Evolutionary conservation across 2,113 vertebrate species (phyloP), one percentile per base, ranked within the genome.

Genomic region (Numenius arquata): DNA sequence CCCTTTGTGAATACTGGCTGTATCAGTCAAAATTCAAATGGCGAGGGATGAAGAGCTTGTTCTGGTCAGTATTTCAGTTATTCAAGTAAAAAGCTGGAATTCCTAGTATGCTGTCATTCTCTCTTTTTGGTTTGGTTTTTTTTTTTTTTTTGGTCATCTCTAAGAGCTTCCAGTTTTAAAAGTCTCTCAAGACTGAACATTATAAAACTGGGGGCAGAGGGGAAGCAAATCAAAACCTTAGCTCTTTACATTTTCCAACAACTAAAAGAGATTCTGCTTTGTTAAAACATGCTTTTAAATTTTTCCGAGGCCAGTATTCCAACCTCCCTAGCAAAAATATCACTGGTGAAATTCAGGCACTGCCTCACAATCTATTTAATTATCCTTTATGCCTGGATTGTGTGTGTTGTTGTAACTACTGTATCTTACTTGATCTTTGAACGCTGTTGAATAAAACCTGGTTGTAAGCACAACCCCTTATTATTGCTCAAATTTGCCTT

Each of bases 251-350:
- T 89, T 93, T 80, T 66, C 77, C 84, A 93, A 38, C 45, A 88
- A 76, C 34, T 38, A 58, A 66, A 62, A 55, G 71, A 92, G 81
- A 85, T 66, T 81, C 50, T 84, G 41, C 70, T 92, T 81, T 93
- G 73, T 94, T 95, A 85, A 94, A 94, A 93, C 30, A 85, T 21
- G 72, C 78, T 93, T 94, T 72, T 74, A 86, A 75, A 89, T 92
- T 79, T 47, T 68, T 95, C 75, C 2, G 1, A 91, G 84, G 70
- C 77, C 77, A 89, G 45, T 0, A 5, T 71, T 91, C 45, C 65
- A 85, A 40, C 48, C 52, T 87, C 36, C 45, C 65, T 19, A 83
- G 59, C 29, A 88, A 67, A 90, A 95, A 71, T 48, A 92, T 58
- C 89, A 91, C 6, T 41, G 50, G 62, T 79, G 88, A 94, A 93